These are phyloP conservation scores for Huso huso DNA, from an alignment of 2,797 vertebrate species.

Conservation along the genomic window DNA sequence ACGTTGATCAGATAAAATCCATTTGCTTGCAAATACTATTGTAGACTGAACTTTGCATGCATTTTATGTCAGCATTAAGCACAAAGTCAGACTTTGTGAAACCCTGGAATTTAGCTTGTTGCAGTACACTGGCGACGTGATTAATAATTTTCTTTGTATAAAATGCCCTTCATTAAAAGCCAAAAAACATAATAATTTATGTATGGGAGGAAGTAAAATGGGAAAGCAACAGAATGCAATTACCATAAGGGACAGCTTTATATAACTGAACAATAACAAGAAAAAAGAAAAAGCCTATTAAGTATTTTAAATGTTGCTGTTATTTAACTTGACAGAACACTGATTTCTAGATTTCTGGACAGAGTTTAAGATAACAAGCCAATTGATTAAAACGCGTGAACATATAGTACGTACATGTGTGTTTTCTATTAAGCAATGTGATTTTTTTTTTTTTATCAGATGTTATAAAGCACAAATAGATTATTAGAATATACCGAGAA, in stretches of 20 bases:
- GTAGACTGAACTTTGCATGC: constrained; percentile 26
- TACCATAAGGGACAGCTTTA: constrained; percentile 56
- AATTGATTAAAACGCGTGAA: no score
- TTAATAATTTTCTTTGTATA: constrained; percentile 49
- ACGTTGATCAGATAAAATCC: constrained; percentile 18
- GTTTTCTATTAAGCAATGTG: no score
- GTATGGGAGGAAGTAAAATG: constrained; percentile 61
- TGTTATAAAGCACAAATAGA: neutral
- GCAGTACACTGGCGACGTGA: constrained; percentile 39
- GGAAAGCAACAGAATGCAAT: constrained; percentile 50
- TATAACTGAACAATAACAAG: constrained; percentile 67
- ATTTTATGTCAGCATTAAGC: constrained; percentile 24
- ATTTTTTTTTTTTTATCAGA: no score
- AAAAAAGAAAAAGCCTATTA: constrained; percentile 55
- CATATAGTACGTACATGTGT: no score
- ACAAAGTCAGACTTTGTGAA: constrained; percentile 41
- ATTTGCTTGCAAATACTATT: constrained; percentile 26
- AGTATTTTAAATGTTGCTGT: constrained; percentile 42
- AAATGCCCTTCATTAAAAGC: constrained; percentile 50
- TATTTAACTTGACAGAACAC: constrained; percentile 30
- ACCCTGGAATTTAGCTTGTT: constrained; percentile 45
- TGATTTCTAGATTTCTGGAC: constrained; percentile 9
- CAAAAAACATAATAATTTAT: constrained; percentile 53
- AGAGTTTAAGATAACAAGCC: constrained; percentile 8
- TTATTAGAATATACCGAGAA: neutral